Conservation (phyloP, 2,113 vertebrate genomes). For the Scomber scombrus region DNA sequence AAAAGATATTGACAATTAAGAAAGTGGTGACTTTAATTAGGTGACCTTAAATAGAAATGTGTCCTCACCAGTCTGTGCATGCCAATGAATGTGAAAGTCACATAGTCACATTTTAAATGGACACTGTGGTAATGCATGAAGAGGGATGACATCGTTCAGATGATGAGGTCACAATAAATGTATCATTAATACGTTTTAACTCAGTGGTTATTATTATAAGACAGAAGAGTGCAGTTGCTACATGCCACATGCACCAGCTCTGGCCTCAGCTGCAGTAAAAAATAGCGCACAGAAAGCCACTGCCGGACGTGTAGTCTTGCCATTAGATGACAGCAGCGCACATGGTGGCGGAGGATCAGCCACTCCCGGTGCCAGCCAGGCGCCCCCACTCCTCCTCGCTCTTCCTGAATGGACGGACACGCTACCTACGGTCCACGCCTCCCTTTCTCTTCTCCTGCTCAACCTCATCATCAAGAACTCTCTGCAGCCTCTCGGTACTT, state of each 20-base stretch:
- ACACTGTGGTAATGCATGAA: neutral
- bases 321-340: slow-evolving; percentile 66
- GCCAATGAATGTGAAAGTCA: neutral
- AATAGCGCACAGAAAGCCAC: slow-evolving; percentile 33
- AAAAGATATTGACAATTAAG: too few species aligned
- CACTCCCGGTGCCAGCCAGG: slow-evolving; percentile 38
- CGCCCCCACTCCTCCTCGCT: slow-evolving; percentile 21
- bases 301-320: slow-evolving; percentile 44
- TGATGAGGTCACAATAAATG: neutral
- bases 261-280: slow-evolving; percentile 35
- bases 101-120: neutral
- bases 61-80: neutral
- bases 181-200: neutral
- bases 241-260: neutral
- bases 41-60: slow-evolving; percentile 4
- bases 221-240: neutral
- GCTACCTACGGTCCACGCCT: slow-evolving; percentile 63
- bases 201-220: neutral
- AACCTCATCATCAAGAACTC: slow-evolving; percentile 39
- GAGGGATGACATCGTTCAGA: too few species aligned
- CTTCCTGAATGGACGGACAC: slow-evolving; percentile 54
- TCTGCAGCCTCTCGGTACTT: slow-evolving; percentile 42
- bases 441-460: slow-evolving; percentile 44
- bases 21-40: neutral
- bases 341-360: slow-evolving; percentile 54